These are phyloP conservation scores for Cephus cinctus DNA, from an alignment of 1,140 invertebrate genomes.

Conservation along the genomic window DNA sequence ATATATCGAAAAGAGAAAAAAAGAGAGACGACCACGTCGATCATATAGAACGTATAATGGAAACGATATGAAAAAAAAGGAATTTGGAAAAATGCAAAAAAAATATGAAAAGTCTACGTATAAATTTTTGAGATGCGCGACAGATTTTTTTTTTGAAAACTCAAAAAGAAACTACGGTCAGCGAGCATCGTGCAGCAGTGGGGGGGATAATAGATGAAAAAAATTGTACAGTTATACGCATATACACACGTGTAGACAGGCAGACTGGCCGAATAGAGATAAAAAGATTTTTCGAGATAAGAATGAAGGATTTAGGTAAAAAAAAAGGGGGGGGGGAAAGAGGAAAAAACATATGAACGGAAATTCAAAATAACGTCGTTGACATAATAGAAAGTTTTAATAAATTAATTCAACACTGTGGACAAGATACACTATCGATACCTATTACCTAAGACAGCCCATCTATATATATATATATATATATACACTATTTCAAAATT, in stretches of 20 bases:
- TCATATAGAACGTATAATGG: conserved; percentile 9
- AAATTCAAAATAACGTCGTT: conserved; percentile 35
- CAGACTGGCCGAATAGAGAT: too few relatives aligned
- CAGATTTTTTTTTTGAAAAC: too few relatives aligned
- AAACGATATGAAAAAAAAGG: conserved; percentile 5
- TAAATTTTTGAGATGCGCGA: too few relatives aligned
- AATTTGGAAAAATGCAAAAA: not conserved
- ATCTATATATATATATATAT: not conserved
- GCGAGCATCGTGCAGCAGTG: too few relatives aligned
- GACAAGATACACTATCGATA: conserved; percentile 20
- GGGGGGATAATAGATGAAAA: too few relatives aligned
- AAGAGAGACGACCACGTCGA: conserved; percentile 1
- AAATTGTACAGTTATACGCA: too few relatives aligned
- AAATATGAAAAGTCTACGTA: not conserved
- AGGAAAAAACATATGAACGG: conserved; percentile 12
- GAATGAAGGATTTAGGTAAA: too few relatives aligned
- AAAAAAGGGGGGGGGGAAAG: not conserved
- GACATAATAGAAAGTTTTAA: conserved; percentile 47
- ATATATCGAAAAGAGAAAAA: conserved; percentile 12
- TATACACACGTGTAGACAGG: too few relatives aligned
- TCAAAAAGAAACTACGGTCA: too few relatives aligned
- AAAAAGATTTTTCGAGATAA: too few relatives aligned
- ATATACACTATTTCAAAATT: not conserved
- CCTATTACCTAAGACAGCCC: not conserved
- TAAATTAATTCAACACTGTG: conserved; percentile 36